These are phyloP conservation scores for Glossosoma conforme DNA, from an alignment of 1,140 invertebrate genomes.

Conservation along the genomic window DNA sequence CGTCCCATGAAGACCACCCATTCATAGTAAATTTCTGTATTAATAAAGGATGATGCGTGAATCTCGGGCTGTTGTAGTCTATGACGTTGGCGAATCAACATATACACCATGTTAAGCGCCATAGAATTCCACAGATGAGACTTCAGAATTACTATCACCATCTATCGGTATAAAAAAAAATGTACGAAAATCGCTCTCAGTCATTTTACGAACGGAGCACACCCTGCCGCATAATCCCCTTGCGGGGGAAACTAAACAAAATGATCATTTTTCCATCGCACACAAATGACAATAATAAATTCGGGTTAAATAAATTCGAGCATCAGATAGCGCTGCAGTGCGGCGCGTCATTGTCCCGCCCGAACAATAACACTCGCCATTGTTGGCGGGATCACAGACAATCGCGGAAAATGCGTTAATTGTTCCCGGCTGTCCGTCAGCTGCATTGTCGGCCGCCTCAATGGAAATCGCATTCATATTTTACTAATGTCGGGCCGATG, in stretches of 20 bases:
- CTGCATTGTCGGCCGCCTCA: slow-evolving; percentile 22
- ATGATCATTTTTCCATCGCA: slow-evolving; percentile 1
- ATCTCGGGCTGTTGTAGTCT: no score
- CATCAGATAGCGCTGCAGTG: slow-evolving; percentile 26
- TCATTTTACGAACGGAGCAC: neutral
- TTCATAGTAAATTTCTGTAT: no score
- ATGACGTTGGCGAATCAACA: no score
- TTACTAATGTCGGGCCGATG: neutral
- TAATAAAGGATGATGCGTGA: no score
- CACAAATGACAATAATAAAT: slow-evolving; percentile 31
- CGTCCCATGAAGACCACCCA: no score
- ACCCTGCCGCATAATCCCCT: no score
- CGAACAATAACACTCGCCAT: slow-evolving; percentile 20
- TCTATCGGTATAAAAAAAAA: no score
- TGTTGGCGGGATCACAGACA: slow-evolving; percentile 26
- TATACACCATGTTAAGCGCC: no score
- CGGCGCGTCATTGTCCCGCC: slow-evolving; percentile 26
- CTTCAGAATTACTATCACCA: no score
- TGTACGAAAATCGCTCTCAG: neutral
- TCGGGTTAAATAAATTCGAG: slow-evolving; percentile 27
- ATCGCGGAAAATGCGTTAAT: slow-evolving; percentile 32
- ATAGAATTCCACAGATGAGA: no score
- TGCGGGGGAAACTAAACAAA: no score
- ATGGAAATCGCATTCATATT: slow-evolving; percentile 17
- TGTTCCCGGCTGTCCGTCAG: slow-evolving; percentile 30